Percentiles rank a stretch among this genome's conserved stretches.
These are phyloP conservation scores for Bellardia bayeri DNA, from an alignment of 2,888 invertebrate genomes.

Conservation along the genomic window DNA sequence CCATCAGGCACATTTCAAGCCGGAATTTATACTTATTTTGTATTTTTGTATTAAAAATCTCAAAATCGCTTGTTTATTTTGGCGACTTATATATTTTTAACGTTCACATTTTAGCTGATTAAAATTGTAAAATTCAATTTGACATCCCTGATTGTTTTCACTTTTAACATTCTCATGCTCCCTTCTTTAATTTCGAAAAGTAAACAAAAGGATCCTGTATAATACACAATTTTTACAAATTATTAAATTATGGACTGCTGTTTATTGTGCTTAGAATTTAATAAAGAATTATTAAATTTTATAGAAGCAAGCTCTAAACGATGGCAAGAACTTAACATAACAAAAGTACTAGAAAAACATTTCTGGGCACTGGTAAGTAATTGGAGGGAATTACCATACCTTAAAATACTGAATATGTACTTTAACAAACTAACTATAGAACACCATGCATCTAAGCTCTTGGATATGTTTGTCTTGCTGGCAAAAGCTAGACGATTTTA, in stretches of 20 bases:
- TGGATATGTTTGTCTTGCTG: slow-evolving; percentile 78
- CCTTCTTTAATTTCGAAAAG: background rate
- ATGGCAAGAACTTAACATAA: slow-evolving; percentile 51
- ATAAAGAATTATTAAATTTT: slow-evolving; percentile 5
- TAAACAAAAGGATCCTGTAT: background rate
- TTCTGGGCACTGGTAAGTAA: slow-evolving; percentile 65
- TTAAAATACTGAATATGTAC: background rate
- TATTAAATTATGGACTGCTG: slow-evolving; percentile 54
- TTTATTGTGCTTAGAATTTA: slow-evolving; percentile 62
- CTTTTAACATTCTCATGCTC: no score
- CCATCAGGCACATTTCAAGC: no score
- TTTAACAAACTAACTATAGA: slow-evolving; percentile 24
- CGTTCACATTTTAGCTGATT: no score
- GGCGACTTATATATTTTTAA: no score
- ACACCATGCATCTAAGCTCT: slow-evolving; percentile 29
- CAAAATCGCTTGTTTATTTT: no score
- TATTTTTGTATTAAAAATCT: background rate
- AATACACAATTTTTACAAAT: no score
- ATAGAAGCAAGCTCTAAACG: slow-evolving; percentile 30
- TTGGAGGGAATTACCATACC: no score
- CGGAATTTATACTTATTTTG: no score
- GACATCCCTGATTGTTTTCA: no score
- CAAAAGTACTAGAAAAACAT: slow-evolving; percentile 58
- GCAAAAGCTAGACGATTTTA: slow-evolving; percentile 77
- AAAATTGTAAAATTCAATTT: no score